phyloP scores from a whole-genome alignment of 2,888 invertebrate species.

The Deilephila porcellus region DNA sequence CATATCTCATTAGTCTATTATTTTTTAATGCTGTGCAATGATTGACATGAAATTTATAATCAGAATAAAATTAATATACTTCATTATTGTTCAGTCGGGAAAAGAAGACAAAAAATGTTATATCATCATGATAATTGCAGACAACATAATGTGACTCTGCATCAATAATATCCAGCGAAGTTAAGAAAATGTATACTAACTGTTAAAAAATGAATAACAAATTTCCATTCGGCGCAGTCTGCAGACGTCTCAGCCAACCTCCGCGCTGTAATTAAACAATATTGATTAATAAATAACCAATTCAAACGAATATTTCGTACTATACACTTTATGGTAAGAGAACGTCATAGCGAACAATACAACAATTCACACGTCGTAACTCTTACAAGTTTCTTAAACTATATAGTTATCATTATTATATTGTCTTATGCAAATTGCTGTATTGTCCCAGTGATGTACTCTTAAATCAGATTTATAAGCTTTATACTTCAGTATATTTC shows the following conservation, averaged over 20 bases:
- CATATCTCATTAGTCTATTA: background rate
- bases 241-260: background rate
- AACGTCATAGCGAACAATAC: background rate
- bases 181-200: background rate
- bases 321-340: background rate
- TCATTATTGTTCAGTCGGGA: slow-evolving; percentile 77
- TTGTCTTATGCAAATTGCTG: background rate
- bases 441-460: background rate
- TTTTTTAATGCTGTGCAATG: background rate
- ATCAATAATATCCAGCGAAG: background rate
- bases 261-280: slow-evolving; percentile 14
- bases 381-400: too few species aligned
- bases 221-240: background rate
- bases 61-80: slow-evolving; percentile 53
- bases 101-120: slow-evolving; percentile 69
- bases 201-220: slow-evolving; percentile 8
- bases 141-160: background rate
- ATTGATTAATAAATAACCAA: background rate
- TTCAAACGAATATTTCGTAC: background rate
- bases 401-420: too few species aligned
- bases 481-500: slow-evolving; percentile 63
- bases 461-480: slow-evolving; percentile 39
- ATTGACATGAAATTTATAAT: slow-evolving; percentile 30
- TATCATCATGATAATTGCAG: slow-evolving; percentile 30
- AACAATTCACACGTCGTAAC: too few species aligned